phyloP scores from a whole-genome alignment of 1,140 invertebrate genomes.

The Trichonephila clavata region DNA sequence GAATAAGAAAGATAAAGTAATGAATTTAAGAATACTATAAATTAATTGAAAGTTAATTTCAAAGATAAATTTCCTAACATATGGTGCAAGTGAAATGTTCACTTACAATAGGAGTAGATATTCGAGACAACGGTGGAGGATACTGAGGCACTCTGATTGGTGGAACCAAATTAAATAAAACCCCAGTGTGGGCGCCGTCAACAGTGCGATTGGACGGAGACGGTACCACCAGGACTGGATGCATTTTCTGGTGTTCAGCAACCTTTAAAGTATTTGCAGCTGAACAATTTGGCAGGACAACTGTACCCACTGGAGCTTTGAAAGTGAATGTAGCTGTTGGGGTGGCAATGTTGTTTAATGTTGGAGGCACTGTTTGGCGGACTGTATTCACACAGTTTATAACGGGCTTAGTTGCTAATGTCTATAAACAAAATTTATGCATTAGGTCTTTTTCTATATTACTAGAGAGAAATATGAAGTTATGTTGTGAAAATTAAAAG shows the following conservation, averaged over 20 bases:
- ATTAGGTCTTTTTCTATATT: neutral
- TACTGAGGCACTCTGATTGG: conserved; percentile 77
- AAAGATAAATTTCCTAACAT: neutral
- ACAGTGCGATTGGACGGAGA: conserved; percentile 73
- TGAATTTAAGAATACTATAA: no score
- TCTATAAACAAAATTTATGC: conserved; percentile 36
- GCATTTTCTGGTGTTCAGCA: conserved; percentile 67
- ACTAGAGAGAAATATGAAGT: neutral
- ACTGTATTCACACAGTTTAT: conserved; percentile 66
- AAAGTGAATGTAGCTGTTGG: conserved; percentile 70
- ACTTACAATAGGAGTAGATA: conserved; percentile 29
- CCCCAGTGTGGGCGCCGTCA: conserved; percentile 70
- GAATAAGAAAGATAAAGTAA: no score
- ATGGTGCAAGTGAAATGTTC: neutral
- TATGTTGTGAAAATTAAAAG: no score
- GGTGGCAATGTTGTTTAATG: conserved; percentile 59
- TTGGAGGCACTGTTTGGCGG: conserved; percentile 75
- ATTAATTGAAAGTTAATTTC: neutral
- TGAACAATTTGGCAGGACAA: conserved; percentile 72
- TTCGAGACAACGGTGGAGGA: conserved; percentile 55
- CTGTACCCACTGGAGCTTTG: conserved; percentile 73
- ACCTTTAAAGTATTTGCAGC: conserved; percentile 30
- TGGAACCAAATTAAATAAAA: conserved; percentile 72
- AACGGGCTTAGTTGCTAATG: conserved; percentile 58
- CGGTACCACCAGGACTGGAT: conserved; percentile 74